These are phyloP conservation scores for Chelonoidis abingdonii DNA, from an alignment of 2,113 vertebrate species.

Conservation along the genomic window DNA sequence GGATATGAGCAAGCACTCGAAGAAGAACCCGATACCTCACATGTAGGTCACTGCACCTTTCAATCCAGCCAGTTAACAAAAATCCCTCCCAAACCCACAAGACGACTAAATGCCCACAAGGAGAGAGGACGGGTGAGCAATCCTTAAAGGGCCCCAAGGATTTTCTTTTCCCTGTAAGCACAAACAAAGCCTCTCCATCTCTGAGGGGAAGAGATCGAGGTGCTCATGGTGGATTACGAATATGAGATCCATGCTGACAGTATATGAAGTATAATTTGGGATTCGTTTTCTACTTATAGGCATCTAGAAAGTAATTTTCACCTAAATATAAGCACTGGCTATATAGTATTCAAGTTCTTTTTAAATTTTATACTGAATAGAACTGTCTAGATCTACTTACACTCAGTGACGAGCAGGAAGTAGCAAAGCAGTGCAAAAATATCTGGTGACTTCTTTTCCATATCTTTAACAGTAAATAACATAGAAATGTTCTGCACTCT, in stretches of 20 bases:
- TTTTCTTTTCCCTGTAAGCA: neutral
- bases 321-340: neutral
- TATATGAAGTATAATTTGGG: neutral
- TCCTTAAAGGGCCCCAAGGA: neutral
- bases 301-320: neutral
- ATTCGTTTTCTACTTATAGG: neutral
- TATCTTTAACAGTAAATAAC: neutral
- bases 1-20: too few species aligned
- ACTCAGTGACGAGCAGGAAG: neutral
- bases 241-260: neutral
- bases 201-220: neutral
- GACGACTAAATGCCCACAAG: neutral
- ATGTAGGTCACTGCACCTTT: neutral
- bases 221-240: neutral
- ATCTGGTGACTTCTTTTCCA: neutral
- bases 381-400: neutral
- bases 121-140: neutral
- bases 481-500: fast-evolving
- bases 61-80: neutral
- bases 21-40: neutral
- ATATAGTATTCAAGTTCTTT: neutral
- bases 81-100: neutral
- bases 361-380: neutral
- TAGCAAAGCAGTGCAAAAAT: neutral
- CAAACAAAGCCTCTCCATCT: neutral